phyloP scores from a whole-genome alignment of 2,888 invertebrate genomes.

The Iphiclides podalirius region DNA sequence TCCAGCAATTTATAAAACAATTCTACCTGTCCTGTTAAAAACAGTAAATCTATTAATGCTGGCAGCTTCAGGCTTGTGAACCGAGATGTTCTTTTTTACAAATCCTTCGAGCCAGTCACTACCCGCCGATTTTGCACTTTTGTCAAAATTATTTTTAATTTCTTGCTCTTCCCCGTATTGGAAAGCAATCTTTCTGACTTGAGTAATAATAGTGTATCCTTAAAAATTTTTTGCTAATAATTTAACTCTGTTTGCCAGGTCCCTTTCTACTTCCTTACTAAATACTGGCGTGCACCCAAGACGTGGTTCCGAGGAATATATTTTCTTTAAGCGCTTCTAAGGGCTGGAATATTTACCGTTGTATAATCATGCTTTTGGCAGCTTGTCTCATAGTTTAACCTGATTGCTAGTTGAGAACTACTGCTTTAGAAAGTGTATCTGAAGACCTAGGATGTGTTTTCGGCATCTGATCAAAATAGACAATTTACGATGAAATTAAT shows the following conservation, averaged over 20 bases:
- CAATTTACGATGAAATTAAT: too few species aligned
- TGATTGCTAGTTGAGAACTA: too few species aligned
- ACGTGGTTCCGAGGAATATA: slow-evolving; percentile 30
- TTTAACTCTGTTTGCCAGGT: not conserved
- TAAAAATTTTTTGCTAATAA: slow-evolving; percentile 27
- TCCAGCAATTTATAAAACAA: not conserved
- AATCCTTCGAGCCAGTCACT: slow-evolving; percentile 33
- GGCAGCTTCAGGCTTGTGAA: slow-evolving; percentile 36
- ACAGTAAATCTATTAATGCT: slow-evolving; percentile 36
- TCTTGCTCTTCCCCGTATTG: not conserved
- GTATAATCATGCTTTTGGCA: slow-evolving; percentile 27
- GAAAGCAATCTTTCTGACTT: slow-evolving; percentile 16
- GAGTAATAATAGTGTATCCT: slow-evolving; percentile 19
- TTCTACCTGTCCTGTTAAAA: not conserved
- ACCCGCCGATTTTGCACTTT: slow-evolving; percentile 32
- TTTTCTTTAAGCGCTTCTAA: slow-evolving; percentile 32
- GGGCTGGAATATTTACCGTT: slow-evolving; percentile 32
- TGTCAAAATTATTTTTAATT: slow-evolving; percentile 27
- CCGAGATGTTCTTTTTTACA: slow-evolving; percentile 30
- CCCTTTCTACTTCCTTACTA: slow-evolving; percentile 9
- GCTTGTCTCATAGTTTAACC: too few species aligned
- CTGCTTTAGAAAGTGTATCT: too few species aligned
- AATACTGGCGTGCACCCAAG: slow-evolving; percentile 27
- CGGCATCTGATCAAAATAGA: too few species aligned
- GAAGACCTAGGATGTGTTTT: too few species aligned